Evolutionary conservation across 2,797 vertebrate genomes (phyloP).

Genomic region (Carcharodon carcharias): DNA sequence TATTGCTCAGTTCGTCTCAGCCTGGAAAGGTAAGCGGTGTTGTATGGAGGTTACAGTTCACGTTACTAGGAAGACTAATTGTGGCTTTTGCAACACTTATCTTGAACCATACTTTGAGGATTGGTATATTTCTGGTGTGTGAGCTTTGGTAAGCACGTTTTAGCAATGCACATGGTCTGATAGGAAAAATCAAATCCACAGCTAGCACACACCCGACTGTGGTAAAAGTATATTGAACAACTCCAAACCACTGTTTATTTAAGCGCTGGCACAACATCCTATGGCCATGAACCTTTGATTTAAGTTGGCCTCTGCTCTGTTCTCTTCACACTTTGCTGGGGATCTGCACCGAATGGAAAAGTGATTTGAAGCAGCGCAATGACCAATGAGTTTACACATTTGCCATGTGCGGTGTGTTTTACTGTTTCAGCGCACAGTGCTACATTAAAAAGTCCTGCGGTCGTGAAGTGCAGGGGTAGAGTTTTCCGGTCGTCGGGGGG

Average conservation of each 20-base stretch:
- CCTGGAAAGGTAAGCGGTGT: neutral
- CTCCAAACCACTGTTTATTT: neutral
- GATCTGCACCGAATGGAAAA: neutral
- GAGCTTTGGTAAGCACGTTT: neutral
- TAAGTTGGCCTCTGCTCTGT: neutral
- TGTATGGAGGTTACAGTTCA: neutral
- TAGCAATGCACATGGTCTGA: neutral
- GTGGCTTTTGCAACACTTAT: neutral
- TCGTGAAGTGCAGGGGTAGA: neutral
- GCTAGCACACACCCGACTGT: neutral
- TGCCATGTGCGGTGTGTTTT: neutral
- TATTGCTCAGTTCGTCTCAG: neutral
- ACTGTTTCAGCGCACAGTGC: neutral
- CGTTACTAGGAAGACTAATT: neutral
- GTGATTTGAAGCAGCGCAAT: too few species aligned
- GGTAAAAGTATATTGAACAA: neutral
- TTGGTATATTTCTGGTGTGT: neutral
- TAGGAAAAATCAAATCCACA: neutral
- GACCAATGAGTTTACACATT: neutral
- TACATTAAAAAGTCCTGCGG: neutral
- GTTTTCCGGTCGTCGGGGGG: too few species aligned
- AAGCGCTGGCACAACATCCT: neutral
- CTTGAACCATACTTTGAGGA: neutral
- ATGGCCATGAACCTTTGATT: neutral
- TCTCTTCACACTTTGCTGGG: neutral